Evolutionary conservation across 2,888 invertebrate species (phyloP).

Genomic region (Agrotis exclamationis): DNA sequence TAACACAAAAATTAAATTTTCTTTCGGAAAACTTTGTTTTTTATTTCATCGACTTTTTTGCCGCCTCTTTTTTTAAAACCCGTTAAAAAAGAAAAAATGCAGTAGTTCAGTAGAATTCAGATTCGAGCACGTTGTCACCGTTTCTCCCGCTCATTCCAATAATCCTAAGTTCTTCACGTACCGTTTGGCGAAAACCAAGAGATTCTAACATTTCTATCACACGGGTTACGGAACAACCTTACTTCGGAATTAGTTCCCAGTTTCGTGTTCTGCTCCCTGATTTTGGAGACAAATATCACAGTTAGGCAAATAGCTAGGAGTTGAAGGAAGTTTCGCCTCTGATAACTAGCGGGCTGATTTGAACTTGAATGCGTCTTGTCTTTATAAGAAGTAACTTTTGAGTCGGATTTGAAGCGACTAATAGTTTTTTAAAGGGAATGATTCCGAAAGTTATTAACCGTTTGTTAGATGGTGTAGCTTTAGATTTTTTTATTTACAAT

Average conservation of each 20-base stretch:
- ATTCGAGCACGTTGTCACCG: too few species aligned
- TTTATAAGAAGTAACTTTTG: constrained; percentile 34
- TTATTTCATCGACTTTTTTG: too few species aligned
- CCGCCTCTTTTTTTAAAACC: too few species aligned
- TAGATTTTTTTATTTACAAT: too few species aligned
- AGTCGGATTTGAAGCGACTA: neutral
- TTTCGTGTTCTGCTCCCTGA: constrained; percentile 37
- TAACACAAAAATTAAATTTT: too few species aligned
- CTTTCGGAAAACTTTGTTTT: too few species aligned
- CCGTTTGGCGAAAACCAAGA: constrained; percentile 36
- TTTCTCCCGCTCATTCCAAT: neutral
- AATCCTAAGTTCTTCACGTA: constrained; percentile 22
- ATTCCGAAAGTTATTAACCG: neutral
- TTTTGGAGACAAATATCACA: constrained; percentile 66
- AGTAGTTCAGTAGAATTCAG: neutral
- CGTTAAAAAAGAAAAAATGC: neutral
- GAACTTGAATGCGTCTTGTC: constrained; percentile 50
- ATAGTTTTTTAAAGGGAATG: constrained; percentile 5
- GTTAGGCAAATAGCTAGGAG: constrained; percentile 50
- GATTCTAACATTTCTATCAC: constrained; percentile 36
- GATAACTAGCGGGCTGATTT: constrained; percentile 49
- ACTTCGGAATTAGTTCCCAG: constrained; percentile 61
- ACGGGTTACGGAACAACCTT: constrained; percentile 46
- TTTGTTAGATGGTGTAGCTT: too few species aligned
- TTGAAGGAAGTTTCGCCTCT: constrained; percentile 45